Evolutionary conservation across 2,797 vertebrate species (phyloP), one percentile per base, ranked within the genome.

Genomic region (Arrhamphus sclerolepis): DNA sequence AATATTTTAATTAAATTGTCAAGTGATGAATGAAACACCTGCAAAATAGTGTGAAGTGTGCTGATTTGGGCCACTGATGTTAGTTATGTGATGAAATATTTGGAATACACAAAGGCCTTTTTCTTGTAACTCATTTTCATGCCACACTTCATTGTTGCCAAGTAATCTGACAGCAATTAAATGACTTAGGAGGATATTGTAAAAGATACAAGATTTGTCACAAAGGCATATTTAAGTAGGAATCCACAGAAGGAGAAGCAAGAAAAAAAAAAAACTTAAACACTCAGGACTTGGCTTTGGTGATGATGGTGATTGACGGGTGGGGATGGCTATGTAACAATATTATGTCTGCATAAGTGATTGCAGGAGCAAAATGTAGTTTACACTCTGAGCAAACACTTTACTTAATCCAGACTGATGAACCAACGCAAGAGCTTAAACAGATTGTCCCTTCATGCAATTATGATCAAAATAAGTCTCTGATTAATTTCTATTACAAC

Each of bases 21-120:
- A 57, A 49, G 68, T 82, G 74, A 77, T 72, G 72, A 83, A 72
- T 79, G 72, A 80, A 80, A 62, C 31, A 40, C 61, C 63, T 3
- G 5, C 51, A 46, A 31, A 51, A 51, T 53, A 60, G 9, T 18
- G 21, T 6, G 17, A 26, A 29, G 19, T 43, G 63, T 50, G 64
- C 44, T 17, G 46, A 46, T 75, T 65, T 62, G 40, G 16, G 58
- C 17, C 21, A 6, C 9, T 46, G 24, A 29, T 57, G 63, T 24
- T 38, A n/a, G 63, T 19, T 18, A 34, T 64, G 65, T 20, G 28
- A 43, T 52, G 18, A 75, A 55, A 69, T 44, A 51, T 55, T 21
- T 41, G 21, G 50, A 62, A 66, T 60, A 28, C 41, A 31, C 40
- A 11, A 42, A 52, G 28, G 55, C 55, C 2, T 70, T 78, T 53